Conservation (phyloP, 2,113 vertebrate genomes). For the Apus apus region DNA sequence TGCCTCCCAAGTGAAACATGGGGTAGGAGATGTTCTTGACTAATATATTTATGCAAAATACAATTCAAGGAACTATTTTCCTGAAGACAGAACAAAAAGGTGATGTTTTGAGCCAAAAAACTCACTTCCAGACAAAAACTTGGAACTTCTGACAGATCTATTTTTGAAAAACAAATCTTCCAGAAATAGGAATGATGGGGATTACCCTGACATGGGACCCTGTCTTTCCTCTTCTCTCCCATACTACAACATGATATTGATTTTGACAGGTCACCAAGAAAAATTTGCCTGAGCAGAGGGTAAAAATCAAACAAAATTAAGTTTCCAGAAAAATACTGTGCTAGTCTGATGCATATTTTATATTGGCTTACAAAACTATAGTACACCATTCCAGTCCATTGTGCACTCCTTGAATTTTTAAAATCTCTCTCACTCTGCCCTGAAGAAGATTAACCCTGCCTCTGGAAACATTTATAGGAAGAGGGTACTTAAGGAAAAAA, state of each 20-base stretch:
- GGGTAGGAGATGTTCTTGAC: background rate
- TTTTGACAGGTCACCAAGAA: background rate
- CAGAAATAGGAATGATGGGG: background rate
- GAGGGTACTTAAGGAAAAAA: background rate
- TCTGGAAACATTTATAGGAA: background rate
- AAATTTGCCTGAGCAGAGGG: background rate
- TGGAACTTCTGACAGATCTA: background rate
- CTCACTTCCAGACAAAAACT: background rate
- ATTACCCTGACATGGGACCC: background rate
- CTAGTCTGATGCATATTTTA: background rate
- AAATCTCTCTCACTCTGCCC: background rate
- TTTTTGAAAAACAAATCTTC: background rate
- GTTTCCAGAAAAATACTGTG: background rate
- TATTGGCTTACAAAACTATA: background rate
- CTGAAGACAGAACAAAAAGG: background rate
- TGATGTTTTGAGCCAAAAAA: background rate
- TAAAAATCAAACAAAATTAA: background rate
- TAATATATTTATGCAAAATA: background rate
- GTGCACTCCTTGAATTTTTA: background rate
- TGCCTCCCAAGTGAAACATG: background rate
- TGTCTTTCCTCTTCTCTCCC: background rate
- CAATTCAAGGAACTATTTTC: background rate
- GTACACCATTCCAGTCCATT: rapidly evolving
- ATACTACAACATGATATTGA: background rate
- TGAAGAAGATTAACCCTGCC: background rate